Evolutionary conservation across 2,888 invertebrate genomes (phyloP), one percentile per base, ranked within the genome.

Genomic region (Dicycla oo): DNA sequence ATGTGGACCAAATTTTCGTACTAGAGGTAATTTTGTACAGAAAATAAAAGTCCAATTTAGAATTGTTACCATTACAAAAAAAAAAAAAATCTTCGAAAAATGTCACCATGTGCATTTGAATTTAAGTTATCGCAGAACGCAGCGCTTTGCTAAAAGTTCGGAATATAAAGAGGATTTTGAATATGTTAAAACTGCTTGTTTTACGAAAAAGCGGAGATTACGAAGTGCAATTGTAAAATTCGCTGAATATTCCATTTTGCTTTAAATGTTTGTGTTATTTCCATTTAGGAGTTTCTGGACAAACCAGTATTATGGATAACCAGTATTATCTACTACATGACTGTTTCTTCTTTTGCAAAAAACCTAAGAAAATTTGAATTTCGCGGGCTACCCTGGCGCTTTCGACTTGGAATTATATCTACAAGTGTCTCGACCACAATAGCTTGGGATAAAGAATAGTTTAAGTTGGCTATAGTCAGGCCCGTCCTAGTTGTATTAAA

Each of bases 261-360:
- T 80, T 57, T 57, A 79, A 81, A 83, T 87, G 80, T 82, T 84
- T 87, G 82, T 86, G 86, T 87, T 87, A 83, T 84, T 87, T 87
- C 77, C 82, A 86, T 84, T 84, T 82, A 78, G 63, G 70, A 63
- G 40, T 43, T 63, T 13, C 38, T 53, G 26, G 38, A 23, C 57
- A 20, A 47, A n/a, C 34, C n/a, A 34, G 4, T 11, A 3, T 67
- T n/a, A n/a, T n/a, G n/a, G n/a, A n/a, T n/a, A n/a, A n/a, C n/a
- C n/a, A n/a, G n/a, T n/a, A n/a, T n/a, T n/a, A n/a, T n/a, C n/a
- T n/a, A n/a, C n/a, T n/a, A n/a, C n/a, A n/a, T n/a, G n/a, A n/a
- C n/a, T n/a, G n/a, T n/a, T n/a, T n/a, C n/a, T n/a, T n/a, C n/a
- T n/a, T n/a, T n/a, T n/a, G n/a, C n/a, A n/a, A n/a, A n/a, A n/a